Conservation (phyloP, 2,797 vertebrate genomes). For the Urosaurus nigricauda region DNA sequence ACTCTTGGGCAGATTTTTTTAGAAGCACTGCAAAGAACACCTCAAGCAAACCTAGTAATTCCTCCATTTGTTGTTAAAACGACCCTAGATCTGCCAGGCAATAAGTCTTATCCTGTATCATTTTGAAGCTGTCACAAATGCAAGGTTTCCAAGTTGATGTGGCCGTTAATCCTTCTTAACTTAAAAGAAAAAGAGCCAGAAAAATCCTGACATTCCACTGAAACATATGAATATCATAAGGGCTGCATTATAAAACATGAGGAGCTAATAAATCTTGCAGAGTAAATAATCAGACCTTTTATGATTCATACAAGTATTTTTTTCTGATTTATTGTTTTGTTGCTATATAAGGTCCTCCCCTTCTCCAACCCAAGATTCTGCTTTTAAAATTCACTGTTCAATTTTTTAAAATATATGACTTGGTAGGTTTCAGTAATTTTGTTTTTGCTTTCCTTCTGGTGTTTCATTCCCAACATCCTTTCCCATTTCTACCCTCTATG, state of each 20-base stretch:
- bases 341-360: not conserved
- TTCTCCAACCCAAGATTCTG: not conserved
- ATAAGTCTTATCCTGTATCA: slow-evolving; percentile 41
- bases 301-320: not conserved
- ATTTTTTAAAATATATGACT: not conserved
- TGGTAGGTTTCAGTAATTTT: not conserved
- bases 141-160: not conserved
- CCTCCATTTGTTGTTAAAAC: slow-evolving; percentile 52
- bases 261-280: not conserved
- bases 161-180: slow-evolving; percentile 28
- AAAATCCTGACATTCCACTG: not conserved
- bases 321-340: slow-evolving; percentile 10
- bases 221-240: slow-evolving; percentile 23
- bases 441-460: not conserved
- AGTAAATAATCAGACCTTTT: slow-evolving; percentile 33
- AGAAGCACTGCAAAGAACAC: slow-evolving; percentile 47
- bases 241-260: slow-evolving; percentile 35
- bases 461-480: not conserved
- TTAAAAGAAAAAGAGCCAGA: slow-evolving; percentile 29
- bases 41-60: slow-evolving; percentile 46
- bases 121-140: slow-evolving; percentile 44
- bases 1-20: slow-evolving; percentile 50
- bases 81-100: slow-evolving; percentile 39
- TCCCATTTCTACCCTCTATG: not conserved
- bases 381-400: not conserved